These are phyloP conservation scores for Nyctalus aviator DNA, from an alignment of 2,797 vertebrate species.

Conservation along the genomic window DNA sequence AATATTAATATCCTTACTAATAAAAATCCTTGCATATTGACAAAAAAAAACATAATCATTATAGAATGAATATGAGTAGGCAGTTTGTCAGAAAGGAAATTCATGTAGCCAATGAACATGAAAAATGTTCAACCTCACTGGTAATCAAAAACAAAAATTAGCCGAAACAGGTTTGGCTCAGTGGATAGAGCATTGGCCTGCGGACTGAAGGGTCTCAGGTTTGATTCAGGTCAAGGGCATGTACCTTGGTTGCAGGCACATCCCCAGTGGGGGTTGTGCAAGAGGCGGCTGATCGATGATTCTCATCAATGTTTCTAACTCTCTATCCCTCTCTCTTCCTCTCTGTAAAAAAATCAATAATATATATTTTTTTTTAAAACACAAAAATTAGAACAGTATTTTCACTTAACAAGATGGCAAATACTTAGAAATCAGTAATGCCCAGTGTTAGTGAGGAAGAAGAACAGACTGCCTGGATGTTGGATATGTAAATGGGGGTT, in stretches of 20 bases:
- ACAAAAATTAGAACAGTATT: conserved; percentile 55
- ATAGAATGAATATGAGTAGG: conserved; percentile 30
- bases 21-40: conserved; percentile 31
- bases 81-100: conserved; percentile 55
- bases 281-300: no score
- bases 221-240: no score
- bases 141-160: conserved; percentile 54
- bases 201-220: no score
- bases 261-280: no score
- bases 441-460: neutral
- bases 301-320: no score
- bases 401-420: conserved; percentile 49
- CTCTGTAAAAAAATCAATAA: no score
- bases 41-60: conserved; percentile 38
- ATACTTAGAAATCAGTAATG: conserved; percentile 42
- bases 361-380: neutral
- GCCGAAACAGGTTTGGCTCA: neutral
- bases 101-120: conserved; percentile 35
- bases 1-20: conserved; percentile 41
- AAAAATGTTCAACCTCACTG: conserved; percentile 26
- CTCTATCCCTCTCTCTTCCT: no score
- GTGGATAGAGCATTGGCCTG: no score
- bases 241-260: no score
- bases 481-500: neutral
- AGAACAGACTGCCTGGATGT: neutral